Evolutionary conservation across 2,797 vertebrate genomes (phyloP).

Genomic region (Megaceryle alcyon): DNA sequence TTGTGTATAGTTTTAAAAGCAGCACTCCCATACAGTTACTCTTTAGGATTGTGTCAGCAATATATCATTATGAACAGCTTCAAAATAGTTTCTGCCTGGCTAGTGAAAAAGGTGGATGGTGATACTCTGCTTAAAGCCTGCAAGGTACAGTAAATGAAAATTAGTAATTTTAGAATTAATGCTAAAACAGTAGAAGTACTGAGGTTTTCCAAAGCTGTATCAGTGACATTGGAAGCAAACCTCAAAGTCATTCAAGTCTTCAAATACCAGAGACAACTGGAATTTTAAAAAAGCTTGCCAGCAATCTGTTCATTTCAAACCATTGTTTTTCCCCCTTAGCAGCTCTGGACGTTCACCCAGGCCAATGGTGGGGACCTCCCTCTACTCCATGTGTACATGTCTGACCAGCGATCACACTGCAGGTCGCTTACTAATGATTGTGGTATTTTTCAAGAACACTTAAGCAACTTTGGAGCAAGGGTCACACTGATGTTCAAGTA

Average conservation of each 20-base stretch:
- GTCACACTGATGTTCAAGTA: background rate
- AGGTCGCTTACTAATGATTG: background rate
- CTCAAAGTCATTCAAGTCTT: background rate
- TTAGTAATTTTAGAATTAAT: background rate
- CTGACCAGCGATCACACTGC: background rate
- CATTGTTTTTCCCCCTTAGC: background rate
- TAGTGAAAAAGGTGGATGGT: background rate
- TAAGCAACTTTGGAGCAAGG: background rate
- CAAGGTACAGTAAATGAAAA: background rate
- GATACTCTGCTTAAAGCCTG: background rate
- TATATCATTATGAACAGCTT: background rate
- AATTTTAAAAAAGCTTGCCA: background rate
- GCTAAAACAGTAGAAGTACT: background rate
- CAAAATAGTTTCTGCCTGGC: background rate
- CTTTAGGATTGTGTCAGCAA: background rate
- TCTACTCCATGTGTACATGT: background rate
- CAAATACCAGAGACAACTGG: background rate
- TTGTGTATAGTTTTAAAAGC: background rate
- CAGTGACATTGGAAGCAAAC: background rate
- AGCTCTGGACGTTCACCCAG: background rate
- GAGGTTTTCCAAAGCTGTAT: background rate
- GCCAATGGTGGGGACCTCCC: background rate
- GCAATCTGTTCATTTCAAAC: background rate
- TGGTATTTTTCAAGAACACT: slow-evolving; percentile 14
- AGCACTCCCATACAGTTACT: background rate